phyloP scores from a whole-genome alignment of 2,797 vertebrate genomes.

The Carcharodon carcharias region DNA sequence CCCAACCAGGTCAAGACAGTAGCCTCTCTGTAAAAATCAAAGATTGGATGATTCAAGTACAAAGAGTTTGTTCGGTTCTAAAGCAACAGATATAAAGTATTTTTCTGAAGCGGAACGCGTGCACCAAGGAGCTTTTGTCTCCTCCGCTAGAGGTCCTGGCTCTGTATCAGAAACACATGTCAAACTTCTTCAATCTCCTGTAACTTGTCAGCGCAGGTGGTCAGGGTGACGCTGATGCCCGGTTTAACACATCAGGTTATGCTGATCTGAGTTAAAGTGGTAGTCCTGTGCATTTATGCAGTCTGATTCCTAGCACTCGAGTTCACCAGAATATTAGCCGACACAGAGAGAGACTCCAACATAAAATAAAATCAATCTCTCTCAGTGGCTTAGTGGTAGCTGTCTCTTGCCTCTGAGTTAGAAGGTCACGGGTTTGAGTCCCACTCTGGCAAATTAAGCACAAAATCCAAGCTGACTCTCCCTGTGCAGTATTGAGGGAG shows the following conservation, averaged over 20 bases:
- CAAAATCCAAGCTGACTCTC: not conserved
- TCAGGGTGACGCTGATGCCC: not conserved
- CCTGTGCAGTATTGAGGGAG: not conserved
- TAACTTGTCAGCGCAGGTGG: not conserved
- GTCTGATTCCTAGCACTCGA: not conserved
- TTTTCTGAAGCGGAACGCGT: not conserved
- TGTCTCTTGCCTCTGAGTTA: not conserved
- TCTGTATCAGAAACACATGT: not conserved
- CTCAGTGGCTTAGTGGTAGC: not conserved
- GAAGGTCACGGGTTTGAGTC: not conserved
- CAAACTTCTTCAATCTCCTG: not conserved
- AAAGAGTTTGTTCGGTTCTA: not conserved
- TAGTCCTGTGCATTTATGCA: not conserved
- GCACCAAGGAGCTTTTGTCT: not conserved
- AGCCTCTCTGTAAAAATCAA: not conserved
- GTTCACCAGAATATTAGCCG: not conserved
- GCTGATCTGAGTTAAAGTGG: not conserved
- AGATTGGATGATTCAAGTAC: not conserved
- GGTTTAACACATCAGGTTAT: not conserved
- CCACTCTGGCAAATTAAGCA: not conserved
- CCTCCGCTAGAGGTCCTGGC: not conserved
- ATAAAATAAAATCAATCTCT: not conserved
- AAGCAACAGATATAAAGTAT: not conserved
- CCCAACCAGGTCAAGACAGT: not conserved
- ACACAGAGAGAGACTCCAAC: not conserved